These are phyloP conservation scores for Chrysolina americana DNA, from an alignment of 2,888 invertebrate species.

Conservation along the genomic window DNA sequence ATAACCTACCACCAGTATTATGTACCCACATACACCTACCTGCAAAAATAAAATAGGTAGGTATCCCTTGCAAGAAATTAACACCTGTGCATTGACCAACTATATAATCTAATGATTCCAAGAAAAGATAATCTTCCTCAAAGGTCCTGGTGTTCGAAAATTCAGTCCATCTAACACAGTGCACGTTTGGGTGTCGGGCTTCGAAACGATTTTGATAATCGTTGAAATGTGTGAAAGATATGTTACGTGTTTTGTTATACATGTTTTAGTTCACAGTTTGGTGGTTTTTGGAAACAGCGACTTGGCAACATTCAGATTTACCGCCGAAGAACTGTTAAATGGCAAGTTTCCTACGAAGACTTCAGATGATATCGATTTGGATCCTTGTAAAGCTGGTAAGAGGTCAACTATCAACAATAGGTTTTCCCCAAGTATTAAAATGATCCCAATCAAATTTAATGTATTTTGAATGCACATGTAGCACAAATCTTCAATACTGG, in stretches of 20 bases:
- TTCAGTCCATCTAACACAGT: not conserved
- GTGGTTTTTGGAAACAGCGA: constrained; percentile 4
- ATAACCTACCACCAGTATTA: not conserved
- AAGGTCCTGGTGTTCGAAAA: not conserved
- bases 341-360: constrained; percentile 78
- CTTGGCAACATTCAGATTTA: constrained; percentile 64
- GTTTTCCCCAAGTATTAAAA: too few species aligned
- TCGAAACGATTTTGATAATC: not conserved
- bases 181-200: not conserved
- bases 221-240: not conserved
- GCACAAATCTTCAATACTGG: too few species aligned
- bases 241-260: not conserved
- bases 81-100: constrained; percentile 5
- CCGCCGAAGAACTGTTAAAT: constrained; percentile 79
- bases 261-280: not conserved
- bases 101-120: not conserved
- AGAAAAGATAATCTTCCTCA: not conserved
- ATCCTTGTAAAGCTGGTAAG: constrained; percentile 90
- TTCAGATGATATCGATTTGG: constrained; percentile 84
- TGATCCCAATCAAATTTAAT: too few species aligned
- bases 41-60: not conserved
- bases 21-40: not conserved
- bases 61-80: not conserved
- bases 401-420: not conserved
- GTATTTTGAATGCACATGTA: too few species aligned